Conservation (phyloP, 2,797 vertebrate species). For the Rhinoraja longicauda region DNA sequence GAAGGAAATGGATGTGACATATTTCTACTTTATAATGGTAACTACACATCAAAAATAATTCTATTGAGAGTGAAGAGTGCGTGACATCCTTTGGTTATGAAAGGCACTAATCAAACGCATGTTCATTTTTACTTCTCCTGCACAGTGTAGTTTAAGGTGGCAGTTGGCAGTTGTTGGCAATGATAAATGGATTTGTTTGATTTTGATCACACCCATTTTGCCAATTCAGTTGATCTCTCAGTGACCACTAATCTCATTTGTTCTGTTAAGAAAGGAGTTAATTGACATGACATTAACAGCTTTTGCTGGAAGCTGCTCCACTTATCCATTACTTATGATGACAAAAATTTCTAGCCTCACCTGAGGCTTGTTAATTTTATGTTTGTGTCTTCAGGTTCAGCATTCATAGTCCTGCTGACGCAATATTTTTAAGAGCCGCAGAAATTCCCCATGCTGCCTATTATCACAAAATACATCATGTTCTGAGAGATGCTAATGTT, state of each 20-base stretch:
- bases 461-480: not conserved
- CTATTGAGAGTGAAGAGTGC: not conserved
- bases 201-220: not conserved
- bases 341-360: slow-evolving; percentile 9
- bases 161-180: not conserved
- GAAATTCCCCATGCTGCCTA: not conserved
- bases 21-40: not conserved
- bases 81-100: not conserved
- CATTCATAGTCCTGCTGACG: not conserved
- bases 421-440: not conserved
- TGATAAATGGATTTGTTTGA: not conserved
- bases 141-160: not conserved
- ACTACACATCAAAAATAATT: not conserved
- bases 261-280: slow-evolving; percentile 10
- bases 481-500: not conserved
- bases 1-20: not conserved
- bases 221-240: not conserved
- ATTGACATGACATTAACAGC: slow-evolving; percentile 27
- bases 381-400: not conserved
- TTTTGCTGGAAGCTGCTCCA: slow-evolving; percentile 19
- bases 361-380: slow-evolving; percentile 13
- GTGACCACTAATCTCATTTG: not conserved
- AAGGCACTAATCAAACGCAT: not conserved
- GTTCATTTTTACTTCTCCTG: not conserved
- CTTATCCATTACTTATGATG: not conserved